Evolutionary conservation across 2,797 vertebrate genomes (phyloP).

Genomic region (Poecilia velifera): DNA sequence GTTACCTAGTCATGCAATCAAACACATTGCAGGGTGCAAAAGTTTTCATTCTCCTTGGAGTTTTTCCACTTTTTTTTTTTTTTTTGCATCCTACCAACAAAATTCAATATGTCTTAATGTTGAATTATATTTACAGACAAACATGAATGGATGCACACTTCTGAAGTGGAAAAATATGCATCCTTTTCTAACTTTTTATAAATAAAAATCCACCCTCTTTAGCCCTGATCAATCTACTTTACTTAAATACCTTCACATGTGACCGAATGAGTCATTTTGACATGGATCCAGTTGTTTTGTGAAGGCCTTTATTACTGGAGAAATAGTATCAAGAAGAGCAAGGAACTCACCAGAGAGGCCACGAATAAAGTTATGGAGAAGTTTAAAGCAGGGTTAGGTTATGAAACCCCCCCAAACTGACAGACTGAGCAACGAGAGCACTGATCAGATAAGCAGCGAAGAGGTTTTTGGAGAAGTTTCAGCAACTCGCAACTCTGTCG

Average conservation of each 20-base stretch:
- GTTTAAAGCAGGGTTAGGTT: background rate
- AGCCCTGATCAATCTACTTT: background rate
- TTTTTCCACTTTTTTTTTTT: background rate
- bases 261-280: background rate
- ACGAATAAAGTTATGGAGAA: background rate
- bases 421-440: background rate
- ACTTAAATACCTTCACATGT: background rate
- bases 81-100: background rate
- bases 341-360: background rate
- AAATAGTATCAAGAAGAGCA: background rate
- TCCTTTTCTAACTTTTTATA: background rate
- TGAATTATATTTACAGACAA: background rate
- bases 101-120: background rate
- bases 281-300: background rate
- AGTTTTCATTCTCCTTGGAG: background rate
- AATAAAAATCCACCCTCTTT: background rate
- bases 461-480: background rate
- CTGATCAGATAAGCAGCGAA: background rate
- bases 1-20: conserved; percentile 65
- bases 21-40: conserved; percentile 30
- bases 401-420: background rate
- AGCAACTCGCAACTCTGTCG: background rate
- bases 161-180: background rate
- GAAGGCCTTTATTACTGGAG: background rate
- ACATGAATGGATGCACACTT: background rate